Evolutionary conservation across 2,888 invertebrate species (phyloP).

Genomic region (Cordylochernes scorpioides): DNA sequence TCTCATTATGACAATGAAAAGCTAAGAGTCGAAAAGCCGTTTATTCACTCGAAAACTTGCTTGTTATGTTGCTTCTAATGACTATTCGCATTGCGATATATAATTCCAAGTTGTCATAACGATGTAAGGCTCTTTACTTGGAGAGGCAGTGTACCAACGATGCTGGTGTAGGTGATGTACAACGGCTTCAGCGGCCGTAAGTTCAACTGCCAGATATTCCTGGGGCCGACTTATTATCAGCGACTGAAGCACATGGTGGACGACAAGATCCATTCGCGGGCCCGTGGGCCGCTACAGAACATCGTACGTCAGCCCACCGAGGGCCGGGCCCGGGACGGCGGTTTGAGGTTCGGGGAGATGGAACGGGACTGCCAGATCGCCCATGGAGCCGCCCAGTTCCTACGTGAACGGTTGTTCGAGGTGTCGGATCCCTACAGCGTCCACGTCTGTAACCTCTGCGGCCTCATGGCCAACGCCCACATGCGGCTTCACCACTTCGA

Average conservation of each 20-base stretch:
- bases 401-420: slow-evolving; percentile 86
- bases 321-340: slow-evolving; percentile 89
- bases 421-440: slow-evolving; percentile 96
- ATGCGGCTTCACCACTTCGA: slow-evolving; percentile 92
- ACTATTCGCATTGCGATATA: no score
- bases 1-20: no score
- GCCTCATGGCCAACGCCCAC: slow-evolving; percentile 90
- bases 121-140: no score
- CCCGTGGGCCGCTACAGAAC: slow-evolving; percentile 90
- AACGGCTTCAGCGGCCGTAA: slow-evolving; percentile 96
- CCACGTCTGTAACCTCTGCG: slow-evolving; percentile 93
- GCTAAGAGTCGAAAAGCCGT: no score
- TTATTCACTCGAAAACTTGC: no score
- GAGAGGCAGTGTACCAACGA: no score
- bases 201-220: slow-evolving; percentile 78
- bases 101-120: no score
- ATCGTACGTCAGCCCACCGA: slow-evolving; percentile 98
- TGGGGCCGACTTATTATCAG: slow-evolving; percentile 71
- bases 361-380: slow-evolving; percentile 99
- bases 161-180: slow-evolving; percentile 51
- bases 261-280: slow-evolving; percentile 94
- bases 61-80: no score
- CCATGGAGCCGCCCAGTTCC: slow-evolving; percentile 85
- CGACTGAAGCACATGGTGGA: slow-evolving; percentile 99
- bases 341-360: slow-evolving; percentile 98